Conservation (phyloP, 2,797 vertebrate species). For the Triplophysa yarkandensis region DNA sequence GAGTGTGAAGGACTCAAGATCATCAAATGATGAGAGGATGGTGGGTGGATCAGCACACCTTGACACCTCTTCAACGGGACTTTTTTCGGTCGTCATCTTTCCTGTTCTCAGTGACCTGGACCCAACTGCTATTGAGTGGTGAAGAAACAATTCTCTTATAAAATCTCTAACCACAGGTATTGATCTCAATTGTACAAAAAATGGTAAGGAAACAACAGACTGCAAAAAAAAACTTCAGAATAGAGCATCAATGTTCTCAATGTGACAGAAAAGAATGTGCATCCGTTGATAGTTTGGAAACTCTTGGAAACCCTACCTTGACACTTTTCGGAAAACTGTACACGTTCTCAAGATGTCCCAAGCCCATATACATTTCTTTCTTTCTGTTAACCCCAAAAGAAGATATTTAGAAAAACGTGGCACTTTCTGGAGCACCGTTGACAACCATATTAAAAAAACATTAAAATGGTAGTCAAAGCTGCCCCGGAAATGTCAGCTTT, state of each 20-base stretch:
- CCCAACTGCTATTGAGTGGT: slow-evolving; percentile 18
- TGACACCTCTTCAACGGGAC: slow-evolving; percentile 55
- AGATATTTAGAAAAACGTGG: too few species aligned
- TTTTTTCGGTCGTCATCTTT: slow-evolving; percentile 53
- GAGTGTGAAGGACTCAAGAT: slow-evolving; percentile 52
- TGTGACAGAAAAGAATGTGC: background rate
- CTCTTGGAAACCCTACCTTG: too few species aligned
- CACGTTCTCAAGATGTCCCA: too few species aligned
- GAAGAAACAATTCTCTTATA: background rate
- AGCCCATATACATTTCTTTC: too few species aligned
- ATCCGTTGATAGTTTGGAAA: too few species aligned
- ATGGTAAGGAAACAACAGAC: background rate
- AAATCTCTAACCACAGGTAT: background rate
- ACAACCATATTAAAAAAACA: too few species aligned
- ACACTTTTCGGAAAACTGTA: too few species aligned
- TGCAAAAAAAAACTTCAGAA: background rate
- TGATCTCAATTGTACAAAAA: background rate
- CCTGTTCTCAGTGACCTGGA: slow-evolving; percentile 58
- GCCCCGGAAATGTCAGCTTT: too few species aligned
- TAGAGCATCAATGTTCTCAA: background rate
- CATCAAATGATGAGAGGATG: slow-evolving; percentile 50
- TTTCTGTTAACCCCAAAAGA: too few species aligned
- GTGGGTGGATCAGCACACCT: slow-evolving; percentile 51
- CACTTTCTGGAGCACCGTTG: too few species aligned
- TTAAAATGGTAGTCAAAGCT: too few species aligned